Conservation (phyloP, 2,113 vertebrate species). For the Canis aureus region DNA sequence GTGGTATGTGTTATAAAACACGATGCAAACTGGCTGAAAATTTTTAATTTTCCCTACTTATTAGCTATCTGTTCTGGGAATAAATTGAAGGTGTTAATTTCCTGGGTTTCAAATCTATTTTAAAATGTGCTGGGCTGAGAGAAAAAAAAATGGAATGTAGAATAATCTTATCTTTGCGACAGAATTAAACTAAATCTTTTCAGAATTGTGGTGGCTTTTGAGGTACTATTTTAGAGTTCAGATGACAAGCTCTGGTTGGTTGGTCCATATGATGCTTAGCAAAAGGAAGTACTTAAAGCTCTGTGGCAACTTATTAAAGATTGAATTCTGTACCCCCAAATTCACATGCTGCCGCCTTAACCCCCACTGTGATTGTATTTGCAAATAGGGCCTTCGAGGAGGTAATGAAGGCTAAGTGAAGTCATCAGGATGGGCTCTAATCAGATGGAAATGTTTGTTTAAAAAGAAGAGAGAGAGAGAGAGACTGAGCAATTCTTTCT, state of each 20-base stretch:
- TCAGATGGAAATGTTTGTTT: neutral
- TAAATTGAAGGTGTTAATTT: slow-evolving; percentile 73
- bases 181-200: slow-evolving; percentile 38
- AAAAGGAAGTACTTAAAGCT: neutral
- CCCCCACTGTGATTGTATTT: neutral
- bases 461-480: neutral
- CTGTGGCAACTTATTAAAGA: neutral
- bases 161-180: slow-evolving; percentile 26
- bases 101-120: slow-evolving; percentile 71
- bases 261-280: neutral
- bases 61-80: slow-evolving; percentile 74
- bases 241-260: neutral
- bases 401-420: neutral
- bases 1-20: slow-evolving; percentile 73
- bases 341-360: neutral
- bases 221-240: neutral
- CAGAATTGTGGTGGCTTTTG: neutral
- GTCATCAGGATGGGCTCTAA: neutral
- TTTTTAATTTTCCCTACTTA: slow-evolving; percentile 75
- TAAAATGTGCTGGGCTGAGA: slow-evolving; percentile 26
- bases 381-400: neutral
- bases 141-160: neutral
- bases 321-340: neutral
- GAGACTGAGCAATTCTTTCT: neutral
- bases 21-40: slow-evolving; percentile 27